Evolutionary conservation across 1,140 invertebrate genomes (phyloP).

Genomic region (Drosophila fuyamai): DNA sequence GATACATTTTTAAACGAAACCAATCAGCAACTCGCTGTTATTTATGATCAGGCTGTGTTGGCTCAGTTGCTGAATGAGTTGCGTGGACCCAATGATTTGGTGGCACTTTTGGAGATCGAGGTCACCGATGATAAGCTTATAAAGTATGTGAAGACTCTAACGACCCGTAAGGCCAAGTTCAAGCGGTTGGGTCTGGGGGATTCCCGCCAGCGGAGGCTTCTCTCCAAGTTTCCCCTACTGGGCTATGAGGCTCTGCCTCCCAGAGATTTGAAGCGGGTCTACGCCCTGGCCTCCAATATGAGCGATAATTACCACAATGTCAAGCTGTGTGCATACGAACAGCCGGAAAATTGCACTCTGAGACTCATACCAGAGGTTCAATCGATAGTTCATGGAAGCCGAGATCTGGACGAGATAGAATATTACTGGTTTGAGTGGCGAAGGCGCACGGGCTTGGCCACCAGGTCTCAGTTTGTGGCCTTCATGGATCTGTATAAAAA

Average conservation of each 20-base stretch:
- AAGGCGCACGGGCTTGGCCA: slow-evolving; percentile 46
- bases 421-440: slow-evolving; percentile 82
- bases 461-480: slow-evolving; percentile 45
- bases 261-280: slow-evolving; percentile 39
- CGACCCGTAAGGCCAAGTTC: slow-evolving; percentile 45
- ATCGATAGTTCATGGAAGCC: slow-evolving; percentile 51
- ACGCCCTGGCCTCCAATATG: slow-evolving; percentile 61
- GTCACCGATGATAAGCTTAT: slow-evolving; percentile 59
- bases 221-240: slow-evolving; percentile 47
- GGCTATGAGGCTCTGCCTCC: slow-evolving; percentile 54
- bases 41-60: slow-evolving; percentile 65
- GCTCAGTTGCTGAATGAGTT: slow-evolving; percentile 65
- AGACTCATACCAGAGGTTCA: slow-evolving; percentile 71
- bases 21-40: slow-evolving; percentile 55
- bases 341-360: slow-evolving; percentile 64
- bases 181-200: slow-evolving; percentile 48
- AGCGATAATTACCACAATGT: slow-evolving; percentile 66
- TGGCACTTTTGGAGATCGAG: slow-evolving; percentile 56
- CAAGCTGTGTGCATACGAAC: slow-evolving; percentile 58
- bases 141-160: slow-evolving; percentile 42
- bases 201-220: slow-evolving; percentile 41
- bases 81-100: slow-evolving; percentile 53
- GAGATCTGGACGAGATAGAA: slow-evolving; percentile 70
- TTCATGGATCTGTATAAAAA: slow-evolving; percentile 79
- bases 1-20: slow-evolving; percentile 51